These are phyloP conservation scores for Ptyas mucosa DNA, from an alignment of 2,113 vertebrate genomes.

Conservation along the genomic window DNA sequence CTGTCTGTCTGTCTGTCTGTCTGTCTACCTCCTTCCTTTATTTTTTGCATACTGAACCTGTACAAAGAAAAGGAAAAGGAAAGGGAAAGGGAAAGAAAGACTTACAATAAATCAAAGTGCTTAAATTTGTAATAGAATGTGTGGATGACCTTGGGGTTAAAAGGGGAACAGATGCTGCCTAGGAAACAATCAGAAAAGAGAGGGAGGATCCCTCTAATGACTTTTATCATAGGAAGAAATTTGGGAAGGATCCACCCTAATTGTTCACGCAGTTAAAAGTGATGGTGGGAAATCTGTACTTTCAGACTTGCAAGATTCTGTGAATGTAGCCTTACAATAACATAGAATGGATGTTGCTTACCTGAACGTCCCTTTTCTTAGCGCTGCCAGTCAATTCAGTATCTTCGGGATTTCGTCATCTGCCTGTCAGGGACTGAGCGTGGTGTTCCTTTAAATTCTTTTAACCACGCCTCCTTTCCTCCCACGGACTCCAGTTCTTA, in stretches of 20 bases:
- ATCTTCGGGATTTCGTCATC: too few species aligned
- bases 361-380: too few species aligned
- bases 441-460: too few species aligned
- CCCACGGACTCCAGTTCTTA: too few species aligned
- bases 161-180: neutral
- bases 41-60: neutral
- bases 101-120: neutral
- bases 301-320: neutral
- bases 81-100: neutral
- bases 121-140: neutral
- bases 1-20: too few species aligned
- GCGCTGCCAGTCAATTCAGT: too few species aligned
- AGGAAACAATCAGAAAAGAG: neutral
- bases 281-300: neutral
- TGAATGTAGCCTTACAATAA: neutral
- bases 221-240: neutral
- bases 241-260: neutral
- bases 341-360: too few species aligned
- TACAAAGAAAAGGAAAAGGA: neutral
- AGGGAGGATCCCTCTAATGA: neutral
- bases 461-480: too few species aligned
- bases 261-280: neutral
- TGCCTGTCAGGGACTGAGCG: too few species aligned
- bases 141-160: neutral
- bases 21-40: too few species aligned